Conservation (phyloP, 2,888 invertebrate genomes). For the Trileptium ribeirensis region DNA sequence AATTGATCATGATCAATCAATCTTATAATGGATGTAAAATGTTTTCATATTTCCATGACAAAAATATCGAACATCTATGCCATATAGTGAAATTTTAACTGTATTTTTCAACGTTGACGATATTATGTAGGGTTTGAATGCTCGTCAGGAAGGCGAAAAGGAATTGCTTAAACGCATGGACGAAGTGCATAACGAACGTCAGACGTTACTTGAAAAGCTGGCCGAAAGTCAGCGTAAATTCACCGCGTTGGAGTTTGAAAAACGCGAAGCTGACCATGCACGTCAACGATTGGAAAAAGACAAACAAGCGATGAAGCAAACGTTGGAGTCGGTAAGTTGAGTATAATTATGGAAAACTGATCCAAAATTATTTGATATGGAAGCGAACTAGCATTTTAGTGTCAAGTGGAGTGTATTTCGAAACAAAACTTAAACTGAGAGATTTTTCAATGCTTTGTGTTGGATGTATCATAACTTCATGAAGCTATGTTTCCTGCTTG, state of each 20-base stretch:
- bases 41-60: no score
- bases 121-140: conserved; percentile 1
- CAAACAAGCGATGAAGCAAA: conserved; percentile 7
- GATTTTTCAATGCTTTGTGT: no score
- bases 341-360: not conserved
- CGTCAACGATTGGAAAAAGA: conserved; percentile 17
- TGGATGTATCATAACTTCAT: no score
- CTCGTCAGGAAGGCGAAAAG: conserved; percentile 20
- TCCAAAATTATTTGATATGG: not conserved
- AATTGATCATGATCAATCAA: no score
- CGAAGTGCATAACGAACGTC: not conserved
- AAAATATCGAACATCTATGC: no score
- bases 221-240: conserved; percentile 6
- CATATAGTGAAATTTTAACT: no score
- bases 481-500: no score
- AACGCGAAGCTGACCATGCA: not conserved
- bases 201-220: not conserved
- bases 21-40: no score
- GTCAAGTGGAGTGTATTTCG: no score
- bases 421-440: no score
- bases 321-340: conserved; percentile 6
- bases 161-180: conserved; percentile 12
- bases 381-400: no score
- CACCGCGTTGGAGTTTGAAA: not conserved
- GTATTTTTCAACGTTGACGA: no score